phyloP scores from a whole-genome alignment of 2,888 invertebrate genomes.

The Leucophenga maculata region DNA sequence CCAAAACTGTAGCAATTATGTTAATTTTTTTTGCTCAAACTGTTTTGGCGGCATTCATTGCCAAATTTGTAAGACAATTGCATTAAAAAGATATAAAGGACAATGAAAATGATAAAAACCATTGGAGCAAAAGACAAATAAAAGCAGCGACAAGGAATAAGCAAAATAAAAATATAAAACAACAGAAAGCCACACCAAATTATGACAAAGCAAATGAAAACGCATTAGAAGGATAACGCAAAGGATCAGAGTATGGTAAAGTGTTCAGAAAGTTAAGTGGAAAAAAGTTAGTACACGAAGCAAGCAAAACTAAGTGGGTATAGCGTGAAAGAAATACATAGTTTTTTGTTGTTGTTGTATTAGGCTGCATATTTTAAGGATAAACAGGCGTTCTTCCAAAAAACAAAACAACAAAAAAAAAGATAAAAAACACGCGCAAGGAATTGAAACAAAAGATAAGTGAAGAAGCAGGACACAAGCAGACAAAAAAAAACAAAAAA shows the following conservation, averaged over 20 bases:
- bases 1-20: slow-evolving; percentile 58
- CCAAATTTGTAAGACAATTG: slow-evolving; percentile 59
- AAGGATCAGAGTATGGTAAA: too few relatives aligned
- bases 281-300: neutral
- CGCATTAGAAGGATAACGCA: slow-evolving; percentile 40
- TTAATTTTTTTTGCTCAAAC: slow-evolving; percentile 47
- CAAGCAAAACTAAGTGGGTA: neutral
- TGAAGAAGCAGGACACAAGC: slow-evolving; percentile 40
- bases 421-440: slow-evolving; percentile 11
- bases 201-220: slow-evolving; percentile 64
- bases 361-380: slow-evolving; percentile 45
- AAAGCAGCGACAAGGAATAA: slow-evolving; percentile 18
- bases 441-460: slow-evolving; percentile 27
- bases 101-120: slow-evolving; percentile 31
- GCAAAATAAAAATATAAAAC: slow-evolving; percentile 32
- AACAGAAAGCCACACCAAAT: slow-evolving; percentile 31
- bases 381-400: slow-evolving; percentile 51
- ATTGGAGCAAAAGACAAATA: slow-evolving; percentile 1
- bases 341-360: too few relatives aligned
- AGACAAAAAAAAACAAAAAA: slow-evolving; percentile 26
- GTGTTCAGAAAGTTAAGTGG: slow-evolving; percentile 49
- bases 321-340: neutral
- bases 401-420: neutral
- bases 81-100: slow-evolving; percentile 49
- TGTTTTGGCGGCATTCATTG: slow-evolving; percentile 44